Base-by-base conservation (phyloP, 2,797 vertebrate genomes). In the Anabas testudineus region DNA sequence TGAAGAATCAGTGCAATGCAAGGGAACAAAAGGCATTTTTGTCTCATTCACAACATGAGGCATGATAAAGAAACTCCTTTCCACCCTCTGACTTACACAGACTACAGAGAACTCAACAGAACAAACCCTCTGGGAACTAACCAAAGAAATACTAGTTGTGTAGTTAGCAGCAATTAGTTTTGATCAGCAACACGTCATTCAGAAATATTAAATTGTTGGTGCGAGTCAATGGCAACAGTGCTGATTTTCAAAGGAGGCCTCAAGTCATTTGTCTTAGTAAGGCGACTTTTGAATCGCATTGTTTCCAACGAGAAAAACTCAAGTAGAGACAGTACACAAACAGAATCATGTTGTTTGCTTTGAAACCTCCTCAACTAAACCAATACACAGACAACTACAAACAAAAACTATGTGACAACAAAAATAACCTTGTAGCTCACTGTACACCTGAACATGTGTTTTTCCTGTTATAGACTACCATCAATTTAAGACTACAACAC, bases 141-240 rank as follows among this genome's bases (percentile, higher is more conserved):
- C 75, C 47, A 64, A 74, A 67, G 86, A 93, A 89, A 89, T 52
- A 90, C 89, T 68, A 14, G 12, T 36, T 36, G 37, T 39, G 14
- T 39, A 83, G 82, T 71, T 89, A 73, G 82, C 77, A 89, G 87
- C 88, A 93, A 92, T 95, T 93, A 94, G 76, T 87, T 74, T 58
- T 92, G 91, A 94, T 94, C 95, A 92, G 89, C 84, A 88, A 55
- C 86, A 92, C 90, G 62, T 72, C 63, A 60, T 83, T 83, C 58
- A 67, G 46, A 75, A 65, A 56, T 52, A 71, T 54, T 13, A 26
- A 62, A 37, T 48, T 47, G 39, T 42, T 66, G 46, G 48, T 61
- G 53, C 55, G 30, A 63, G 55, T 71, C 54, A 22, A 55, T 78
- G 59, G 46, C 48, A 77, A 55, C 56, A 45, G 42, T 65, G 37